A percentile compares a stretch with the other conserved stretches of the same genome.
Conservation (phyloP, 2,888 invertebrate genomes). For the Ischnus inquisitorius region DNA sequence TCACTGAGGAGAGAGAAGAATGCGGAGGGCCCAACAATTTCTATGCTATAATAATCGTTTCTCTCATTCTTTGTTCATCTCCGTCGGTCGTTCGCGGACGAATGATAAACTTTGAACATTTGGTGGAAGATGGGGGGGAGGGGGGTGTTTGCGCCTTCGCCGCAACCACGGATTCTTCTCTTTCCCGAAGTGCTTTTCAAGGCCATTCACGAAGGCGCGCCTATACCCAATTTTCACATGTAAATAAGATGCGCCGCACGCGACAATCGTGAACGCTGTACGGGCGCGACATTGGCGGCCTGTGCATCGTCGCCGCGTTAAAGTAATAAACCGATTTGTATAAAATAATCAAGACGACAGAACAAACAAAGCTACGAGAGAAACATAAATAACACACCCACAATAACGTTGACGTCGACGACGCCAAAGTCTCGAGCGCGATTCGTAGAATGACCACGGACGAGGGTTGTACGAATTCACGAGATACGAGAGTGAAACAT, state of each 20-base stretch:
- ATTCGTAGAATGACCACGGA: constrained; percentile 47
- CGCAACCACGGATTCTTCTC: constrained; percentile 32
- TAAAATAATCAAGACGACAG: constrained; percentile 37
- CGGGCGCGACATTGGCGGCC: constrained; percentile 39
- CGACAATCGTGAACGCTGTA: constrained; percentile 17
- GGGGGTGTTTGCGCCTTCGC: neutral
- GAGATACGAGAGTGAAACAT: constrained; percentile 30
- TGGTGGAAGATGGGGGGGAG: too few species aligned
- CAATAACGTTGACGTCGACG: constrained; percentile 39
- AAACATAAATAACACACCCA: constrained; percentile 27
- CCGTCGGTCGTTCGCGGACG: neutral
- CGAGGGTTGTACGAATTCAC: constrained; percentile 29
- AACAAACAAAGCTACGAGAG: constrained; percentile 26
- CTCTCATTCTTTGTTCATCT: constrained; percentile 13
- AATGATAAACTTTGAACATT: neutral
- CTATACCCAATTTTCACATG: constrained; percentile 66
- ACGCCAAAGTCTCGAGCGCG: constrained; percentile 39
- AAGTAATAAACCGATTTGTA: constrained; percentile 64
- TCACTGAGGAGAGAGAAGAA: constrained; percentile 36
- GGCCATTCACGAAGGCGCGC: constrained; percentile 52
- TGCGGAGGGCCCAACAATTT: neutral
- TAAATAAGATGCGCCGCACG: constrained; percentile 66
- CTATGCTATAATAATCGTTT: constrained; percentile 13
- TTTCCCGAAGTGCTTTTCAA: constrained; percentile 27
- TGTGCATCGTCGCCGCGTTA: constrained; percentile 54